These are phyloP conservation scores for Lasioglossum zephyrum DNA, from an alignment of 2,888 invertebrate genomes.

Conservation along the genomic window DNA sequence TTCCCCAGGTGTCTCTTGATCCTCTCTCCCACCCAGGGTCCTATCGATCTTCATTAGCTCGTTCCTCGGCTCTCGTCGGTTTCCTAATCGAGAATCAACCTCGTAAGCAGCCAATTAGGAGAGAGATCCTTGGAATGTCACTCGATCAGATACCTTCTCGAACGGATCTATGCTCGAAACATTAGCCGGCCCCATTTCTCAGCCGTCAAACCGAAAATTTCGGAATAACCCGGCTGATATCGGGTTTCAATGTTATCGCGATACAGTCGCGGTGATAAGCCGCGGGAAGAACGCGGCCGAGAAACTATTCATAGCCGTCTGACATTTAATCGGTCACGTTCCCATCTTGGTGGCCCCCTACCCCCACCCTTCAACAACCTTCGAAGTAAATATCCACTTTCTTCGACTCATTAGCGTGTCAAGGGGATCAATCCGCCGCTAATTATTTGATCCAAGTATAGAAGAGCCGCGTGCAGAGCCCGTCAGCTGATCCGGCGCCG, in stretches of 20 bases:
- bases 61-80: neutral
- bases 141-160: constrained; percentile 6
- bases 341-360: constrained; percentile 6
- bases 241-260: constrained; percentile 34
- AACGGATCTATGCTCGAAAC: neutral
- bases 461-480: constrained; percentile 19
- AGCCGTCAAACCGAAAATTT: neutral
- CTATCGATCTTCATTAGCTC: constrained; percentile 1
- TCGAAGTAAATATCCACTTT: constrained; percentile 58
- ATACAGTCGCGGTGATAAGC: neutral
- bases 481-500: constrained; percentile 44
- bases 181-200: constrained; percentile 9
- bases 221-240: neutral
- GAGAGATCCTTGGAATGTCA: constrained; percentile 3
- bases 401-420: constrained; percentile 57
- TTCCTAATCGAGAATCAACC: neutral
- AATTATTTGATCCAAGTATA: constrained; percentile 57
- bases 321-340: constrained; percentile 55
- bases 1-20: neutral
- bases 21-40: neutral
- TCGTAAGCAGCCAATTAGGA: constrained; percentile 2
- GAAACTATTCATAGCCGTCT: constrained; percentile 41
- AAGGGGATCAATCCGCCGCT: constrained; percentile 57
- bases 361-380: constrained; percentile 38
- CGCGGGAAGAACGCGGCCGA: constrained; percentile 27